phyloP scores from a whole-genome alignment of 2,888 invertebrate species.

The Zygothrica quintamaculata region DNA sequence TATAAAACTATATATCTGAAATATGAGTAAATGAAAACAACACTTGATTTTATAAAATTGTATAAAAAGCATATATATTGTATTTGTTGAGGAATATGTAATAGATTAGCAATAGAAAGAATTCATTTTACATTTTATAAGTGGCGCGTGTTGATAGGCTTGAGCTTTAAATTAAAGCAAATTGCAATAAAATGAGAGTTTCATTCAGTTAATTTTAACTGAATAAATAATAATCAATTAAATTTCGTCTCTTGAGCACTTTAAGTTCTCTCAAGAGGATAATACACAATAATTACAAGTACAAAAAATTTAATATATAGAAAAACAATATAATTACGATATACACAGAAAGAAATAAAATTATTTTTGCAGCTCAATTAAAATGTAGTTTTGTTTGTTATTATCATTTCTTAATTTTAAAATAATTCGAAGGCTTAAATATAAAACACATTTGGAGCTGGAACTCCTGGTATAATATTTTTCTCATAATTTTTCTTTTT shows the following conservation, averaged over 20 bases:
- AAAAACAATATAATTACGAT: slow-evolving; percentile 20
- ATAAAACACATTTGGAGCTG: slow-evolving; percentile 24
- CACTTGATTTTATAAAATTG: slow-evolving; percentile 27
- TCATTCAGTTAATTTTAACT: slow-evolving; percentile 24
- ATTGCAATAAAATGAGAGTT: slow-evolving; percentile 35
- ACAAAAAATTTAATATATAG: too few species aligned
- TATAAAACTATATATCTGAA: too few species aligned
- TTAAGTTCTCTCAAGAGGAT: slow-evolving; percentile 8
- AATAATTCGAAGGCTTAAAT: slow-evolving; percentile 28
- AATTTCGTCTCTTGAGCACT: slow-evolving; percentile 14
- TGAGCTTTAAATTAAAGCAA: slow-evolving; percentile 37
- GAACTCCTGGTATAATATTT: not conserved
- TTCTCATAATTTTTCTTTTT: slow-evolving; percentile 5
- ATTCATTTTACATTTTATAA: slow-evolving; percentile 30
- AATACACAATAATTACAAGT: slow-evolving; percentile 29
- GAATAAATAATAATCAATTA: slow-evolving; percentile 7
- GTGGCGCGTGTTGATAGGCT: slow-evolving; percentile 20
- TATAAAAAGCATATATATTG: slow-evolving; percentile 47
- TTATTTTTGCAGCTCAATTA: slow-evolving; percentile 27
- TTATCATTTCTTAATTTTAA: slow-evolving; percentile 26
- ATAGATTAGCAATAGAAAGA: slow-evolving; percentile 36
- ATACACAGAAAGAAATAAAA: slow-evolving; percentile 12
- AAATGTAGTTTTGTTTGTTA: too few species aligned
- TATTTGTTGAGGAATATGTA: slow-evolving; percentile 22
- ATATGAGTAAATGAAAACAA: slow-evolving; percentile 4